phyloP scores from a whole-genome alignment of 2,797 vertebrate species.

The Emydoidea blandingii region DNA sequence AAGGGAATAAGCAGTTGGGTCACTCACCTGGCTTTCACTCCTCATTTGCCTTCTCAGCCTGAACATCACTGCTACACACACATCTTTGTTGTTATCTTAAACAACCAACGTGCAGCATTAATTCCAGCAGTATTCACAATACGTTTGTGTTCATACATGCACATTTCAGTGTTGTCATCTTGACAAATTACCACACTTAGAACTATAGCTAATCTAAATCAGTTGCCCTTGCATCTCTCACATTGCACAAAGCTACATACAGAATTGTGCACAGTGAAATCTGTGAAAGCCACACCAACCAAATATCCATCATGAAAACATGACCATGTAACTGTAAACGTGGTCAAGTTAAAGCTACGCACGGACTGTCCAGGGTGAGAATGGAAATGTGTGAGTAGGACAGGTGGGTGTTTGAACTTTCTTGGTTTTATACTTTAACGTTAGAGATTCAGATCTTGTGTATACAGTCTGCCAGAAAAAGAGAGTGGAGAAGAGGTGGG shows the following conservation, averaged over 20 bases:
- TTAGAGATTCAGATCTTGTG: conserved; percentile 15
- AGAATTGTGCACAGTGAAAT: background rate
- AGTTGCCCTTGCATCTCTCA: background rate
- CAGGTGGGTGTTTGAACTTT: background rate
- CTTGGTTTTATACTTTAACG: conserved; percentile 14
- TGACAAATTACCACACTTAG: conserved; percentile 44
- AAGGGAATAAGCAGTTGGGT: background rate
- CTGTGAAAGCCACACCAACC: fast-evolving
- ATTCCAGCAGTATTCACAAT: conserved; percentile 41
- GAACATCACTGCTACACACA: background rate
- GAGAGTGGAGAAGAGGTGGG: background rate
- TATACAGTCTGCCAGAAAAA: background rate
- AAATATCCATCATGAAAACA: background rate
- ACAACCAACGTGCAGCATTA: background rate
- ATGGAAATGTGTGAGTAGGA: background rate
- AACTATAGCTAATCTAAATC: background rate
- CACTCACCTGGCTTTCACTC: background rate
- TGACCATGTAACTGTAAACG: background rate
- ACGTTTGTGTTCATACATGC: conserved; percentile 14
- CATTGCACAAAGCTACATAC: background rate
- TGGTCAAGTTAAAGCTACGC: background rate
- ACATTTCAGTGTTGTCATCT: background rate
- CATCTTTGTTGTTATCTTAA: background rate
- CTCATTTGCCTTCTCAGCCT: background rate
- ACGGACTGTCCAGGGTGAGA: background rate